Evolutionary conservation across 1,140 invertebrate species (phyloP), one percentile per base, ranked within the genome.

Genomic region (Oryctes rhinoceros): DNA sequence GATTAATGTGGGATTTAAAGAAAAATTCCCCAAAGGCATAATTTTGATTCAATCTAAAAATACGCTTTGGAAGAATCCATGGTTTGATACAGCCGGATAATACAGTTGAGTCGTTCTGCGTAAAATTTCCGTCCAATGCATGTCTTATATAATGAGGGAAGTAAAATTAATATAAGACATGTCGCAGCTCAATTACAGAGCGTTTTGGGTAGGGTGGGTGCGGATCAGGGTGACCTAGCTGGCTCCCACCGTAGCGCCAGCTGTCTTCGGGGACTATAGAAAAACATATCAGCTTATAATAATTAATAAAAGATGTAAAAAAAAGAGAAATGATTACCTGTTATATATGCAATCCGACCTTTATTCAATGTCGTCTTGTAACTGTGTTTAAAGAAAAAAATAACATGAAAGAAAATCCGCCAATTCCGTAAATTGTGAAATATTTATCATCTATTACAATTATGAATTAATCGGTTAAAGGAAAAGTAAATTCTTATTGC

Each of bases 271-370:
- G 86, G 74, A 87, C 87, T 87, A 87, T 86, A 86, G 84, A 83
- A 87, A 78, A 87, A 88, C 87, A 88, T 88, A 88, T 88, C 87
- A 88, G 86, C 87, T 88, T 87, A 86, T 85, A 78, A 59, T 48
- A 78, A 77, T 47, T 37, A 48, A 44, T 53, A 30, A 78, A 44
- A 37, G 47, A 76, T 20, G 75, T 47, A 37, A 76, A 76, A 76
- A 24, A 78, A 78, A 53, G 49, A 76, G 18, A 76, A 76, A 47
- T 44, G 84, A 85, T 71, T 87, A 87, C 84, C 84, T 88, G 86
- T 88, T 88, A 87, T 86, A 71, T 71, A 86, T 86, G 87, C 87
- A 87, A 86, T 88, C 87, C 86, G 87, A 87, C 85, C 85, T 87
- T 87, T 87, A 81, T 86, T 84, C 15, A 78, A 30, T 87, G 86